A percentile compares a stretch with the other conserved stretches of the same genome.
These are phyloP conservation scores for Ametastegia equiseti DNA, from an alignment of 2,888 invertebrate genomes.

Conservation along the genomic window DNA sequence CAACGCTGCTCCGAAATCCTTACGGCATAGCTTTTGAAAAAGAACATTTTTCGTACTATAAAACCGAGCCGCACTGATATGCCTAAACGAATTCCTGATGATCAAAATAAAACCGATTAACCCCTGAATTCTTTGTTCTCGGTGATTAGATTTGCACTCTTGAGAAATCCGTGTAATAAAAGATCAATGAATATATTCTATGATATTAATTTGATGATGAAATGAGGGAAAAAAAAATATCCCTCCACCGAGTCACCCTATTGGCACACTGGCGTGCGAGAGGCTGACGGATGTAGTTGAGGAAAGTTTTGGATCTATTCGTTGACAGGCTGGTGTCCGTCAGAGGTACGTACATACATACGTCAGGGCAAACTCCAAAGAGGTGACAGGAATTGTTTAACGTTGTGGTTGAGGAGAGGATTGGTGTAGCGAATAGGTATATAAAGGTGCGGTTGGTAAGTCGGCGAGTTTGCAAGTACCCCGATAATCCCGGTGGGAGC, in stretches of 20 bases:
- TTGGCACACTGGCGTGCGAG: neutral
- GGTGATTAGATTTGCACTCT: no score
- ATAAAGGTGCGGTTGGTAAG: constrained; percentile 39
- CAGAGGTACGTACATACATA: no score
- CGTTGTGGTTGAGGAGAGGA: constrained; percentile 7
- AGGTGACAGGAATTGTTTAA: constrained; percentile 44
- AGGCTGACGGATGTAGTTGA: neutral
- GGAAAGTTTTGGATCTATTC: neutral
- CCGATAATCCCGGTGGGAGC: constrained; percentile 68
- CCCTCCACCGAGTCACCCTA: neutral
- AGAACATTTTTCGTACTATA: no score
- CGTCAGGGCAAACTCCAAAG: constrained; percentile 33
- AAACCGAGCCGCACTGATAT: no score
- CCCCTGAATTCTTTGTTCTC: no score
- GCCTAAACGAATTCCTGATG: no score
- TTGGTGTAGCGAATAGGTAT: constrained; percentile 11
- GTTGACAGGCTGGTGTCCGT: constrained; percentile 1
- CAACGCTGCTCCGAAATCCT: no score
- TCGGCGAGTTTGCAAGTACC: constrained; percentile 48
- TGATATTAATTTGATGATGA: neutral
- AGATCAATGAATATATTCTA: no score
- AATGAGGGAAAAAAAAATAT: neutral
- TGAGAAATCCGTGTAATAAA: no score
- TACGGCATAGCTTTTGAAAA: no score
- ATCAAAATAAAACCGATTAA: no score